Conservation (phyloP, 2,113 vertebrate species). For the Rynchops niger region DNA sequence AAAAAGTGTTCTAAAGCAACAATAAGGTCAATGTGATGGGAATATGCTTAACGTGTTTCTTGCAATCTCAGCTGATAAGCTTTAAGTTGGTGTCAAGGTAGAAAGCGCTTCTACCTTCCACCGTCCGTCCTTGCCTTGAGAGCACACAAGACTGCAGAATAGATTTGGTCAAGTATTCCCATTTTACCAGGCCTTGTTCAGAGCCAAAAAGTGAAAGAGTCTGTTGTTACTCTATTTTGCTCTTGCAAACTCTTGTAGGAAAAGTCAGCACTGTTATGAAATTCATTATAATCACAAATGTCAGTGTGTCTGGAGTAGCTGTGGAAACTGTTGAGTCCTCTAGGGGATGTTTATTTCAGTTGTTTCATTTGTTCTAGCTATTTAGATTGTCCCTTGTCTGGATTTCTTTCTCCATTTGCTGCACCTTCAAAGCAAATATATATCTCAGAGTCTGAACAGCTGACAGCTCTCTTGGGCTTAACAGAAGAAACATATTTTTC, state of each 20-base stretch:
- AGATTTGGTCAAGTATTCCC: neutral
- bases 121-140: neutral
- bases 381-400: conserved; percentile 33
- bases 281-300: conserved; percentile 44
- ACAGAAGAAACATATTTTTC: neutral
- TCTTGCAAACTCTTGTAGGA: neutral
- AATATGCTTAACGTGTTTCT: neutral
- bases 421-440: conserved; percentile 20
- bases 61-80: neutral
- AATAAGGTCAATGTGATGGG: neutral
- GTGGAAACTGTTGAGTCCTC: neutral
- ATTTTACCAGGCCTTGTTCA: neutral
- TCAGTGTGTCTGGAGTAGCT: neutral
- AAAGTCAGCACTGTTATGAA: conserved; percentile 7
- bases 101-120: neutral
- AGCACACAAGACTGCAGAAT: neutral
- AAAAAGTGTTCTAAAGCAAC: neutral
- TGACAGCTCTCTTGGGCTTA: conserved; percentile 38
- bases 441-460: neutral
- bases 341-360: conserved; percentile 32
- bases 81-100: neutral
- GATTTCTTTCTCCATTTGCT: conserved; percentile 11
- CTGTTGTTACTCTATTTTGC: neutral
- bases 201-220: neutral
- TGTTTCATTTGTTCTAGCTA: conserved; percentile 48